phyloP scores from a whole-genome alignment of 2,888 invertebrate species.

The Pollenia amentaria region DNA sequence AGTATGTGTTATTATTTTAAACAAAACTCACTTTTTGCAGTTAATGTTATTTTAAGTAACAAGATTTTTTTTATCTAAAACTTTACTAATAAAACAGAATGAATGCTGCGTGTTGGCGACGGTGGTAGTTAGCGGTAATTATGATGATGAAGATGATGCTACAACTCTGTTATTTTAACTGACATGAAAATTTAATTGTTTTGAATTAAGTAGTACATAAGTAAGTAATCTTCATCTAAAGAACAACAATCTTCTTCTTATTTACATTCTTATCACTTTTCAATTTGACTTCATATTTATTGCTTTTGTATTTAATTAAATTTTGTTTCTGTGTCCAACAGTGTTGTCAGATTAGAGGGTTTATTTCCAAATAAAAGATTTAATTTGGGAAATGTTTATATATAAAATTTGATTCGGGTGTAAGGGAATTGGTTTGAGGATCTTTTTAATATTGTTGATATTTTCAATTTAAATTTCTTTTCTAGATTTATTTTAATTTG shows the following conservation, averaged over 20 bases:
- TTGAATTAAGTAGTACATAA: constrained; percentile 40
- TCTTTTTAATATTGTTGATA: too few species aligned
- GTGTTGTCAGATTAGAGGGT: too few species aligned
- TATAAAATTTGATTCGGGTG: too few species aligned
- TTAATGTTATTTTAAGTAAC: neutral
- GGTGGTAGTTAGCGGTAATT: constrained; percentile 32
- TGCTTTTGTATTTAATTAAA: neutral
- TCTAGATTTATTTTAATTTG: too few species aligned
- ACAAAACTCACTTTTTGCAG: neutral
- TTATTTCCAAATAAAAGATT: too few species aligned
- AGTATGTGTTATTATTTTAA: neutral
- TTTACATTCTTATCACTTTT: constrained; percentile 56
- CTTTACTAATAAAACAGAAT: neutral
- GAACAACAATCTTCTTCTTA: constrained; percentile 50
- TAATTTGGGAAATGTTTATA: too few species aligned
- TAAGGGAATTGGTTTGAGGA: too few species aligned
- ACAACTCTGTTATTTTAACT: constrained; percentile 49
- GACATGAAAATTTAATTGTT: constrained; percentile 49
- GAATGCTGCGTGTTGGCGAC: too few species aligned
- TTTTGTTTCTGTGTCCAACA: constrained; percentile 2
- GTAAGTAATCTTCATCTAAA: constrained; percentile 19
- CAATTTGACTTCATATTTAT: constrained; percentile 24
- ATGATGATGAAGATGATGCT: constrained; percentile 53
- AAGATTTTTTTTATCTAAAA: neutral
- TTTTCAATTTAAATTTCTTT: too few species aligned